These are phyloP conservation scores for Bothrops jararaca DNA, from an alignment of 2,113 vertebrate genomes.

Conservation along the genomic window DNA sequence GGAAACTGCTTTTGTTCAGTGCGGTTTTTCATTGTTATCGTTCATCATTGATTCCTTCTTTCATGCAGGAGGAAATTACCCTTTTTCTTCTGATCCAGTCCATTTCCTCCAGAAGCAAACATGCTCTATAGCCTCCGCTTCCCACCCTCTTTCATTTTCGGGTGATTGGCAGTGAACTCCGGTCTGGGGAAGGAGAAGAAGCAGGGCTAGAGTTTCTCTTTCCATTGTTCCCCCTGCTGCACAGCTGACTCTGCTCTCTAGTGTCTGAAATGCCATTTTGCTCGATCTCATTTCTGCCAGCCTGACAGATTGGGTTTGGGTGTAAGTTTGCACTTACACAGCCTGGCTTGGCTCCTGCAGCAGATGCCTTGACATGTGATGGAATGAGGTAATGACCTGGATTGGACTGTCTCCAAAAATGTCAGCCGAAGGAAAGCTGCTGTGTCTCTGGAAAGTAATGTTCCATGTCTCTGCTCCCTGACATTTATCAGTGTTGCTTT, in stretches of 20 bases:
- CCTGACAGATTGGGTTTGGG: slow-evolving; percentile 21
- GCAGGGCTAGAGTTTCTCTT: not conserved
- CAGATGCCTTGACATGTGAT: slow-evolving; percentile 27
- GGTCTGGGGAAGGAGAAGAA: not conserved
- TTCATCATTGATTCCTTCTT: not conserved
- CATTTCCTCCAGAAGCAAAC: not conserved
- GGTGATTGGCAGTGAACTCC: not conserved
- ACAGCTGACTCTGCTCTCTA: not conserved
- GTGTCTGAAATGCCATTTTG: slow-evolving; percentile 36
- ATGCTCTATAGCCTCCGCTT: not conserved
- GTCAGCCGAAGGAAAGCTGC: not conserved
- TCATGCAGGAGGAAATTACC: not conserved
- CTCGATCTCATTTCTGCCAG: not conserved
- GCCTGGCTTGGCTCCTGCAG: slow-evolving; percentile 41
- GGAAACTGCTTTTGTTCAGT: not conserved
- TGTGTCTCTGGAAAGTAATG: not conserved
- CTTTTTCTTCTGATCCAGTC: not conserved
- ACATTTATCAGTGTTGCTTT: not conserved
- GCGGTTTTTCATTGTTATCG: not conserved
- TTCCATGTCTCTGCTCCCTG: not conserved
- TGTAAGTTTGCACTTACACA: not conserved
- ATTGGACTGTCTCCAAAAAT: not conserved
- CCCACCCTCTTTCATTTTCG: not conserved
- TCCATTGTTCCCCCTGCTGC: not conserved
- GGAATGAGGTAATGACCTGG: not conserved